Evolutionary conservation across 2,888 invertebrate species (phyloP).

Genomic region (Melieria omissa): DNA sequence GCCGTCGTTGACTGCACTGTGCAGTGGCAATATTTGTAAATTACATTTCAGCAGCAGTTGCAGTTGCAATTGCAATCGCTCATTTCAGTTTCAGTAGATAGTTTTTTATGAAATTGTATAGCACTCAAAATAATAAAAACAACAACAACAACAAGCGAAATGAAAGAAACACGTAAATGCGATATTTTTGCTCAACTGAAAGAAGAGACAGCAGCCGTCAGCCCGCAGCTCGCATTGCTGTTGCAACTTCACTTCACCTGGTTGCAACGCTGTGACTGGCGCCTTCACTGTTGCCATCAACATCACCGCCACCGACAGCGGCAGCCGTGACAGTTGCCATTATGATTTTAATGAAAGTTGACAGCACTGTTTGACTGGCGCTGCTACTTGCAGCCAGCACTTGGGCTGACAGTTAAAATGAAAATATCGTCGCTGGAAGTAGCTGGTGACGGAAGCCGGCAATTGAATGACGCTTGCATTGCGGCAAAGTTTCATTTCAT

Average conservation of each 20-base stretch:
- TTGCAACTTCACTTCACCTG: constrained; percentile 20
- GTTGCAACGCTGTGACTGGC: not conserved
- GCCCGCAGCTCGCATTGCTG: not conserved
- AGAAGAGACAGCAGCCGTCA: no score
- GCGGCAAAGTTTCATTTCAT: no score
- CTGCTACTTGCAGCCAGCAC: not conserved
- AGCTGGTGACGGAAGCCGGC: not conserved
- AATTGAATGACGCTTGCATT: not conserved
- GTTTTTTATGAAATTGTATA: constrained; percentile 15
- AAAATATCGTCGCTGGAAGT: not conserved
- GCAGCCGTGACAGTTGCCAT: not conserved
- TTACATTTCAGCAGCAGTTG: no score
- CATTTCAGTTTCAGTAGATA: constrained; percentile 12
- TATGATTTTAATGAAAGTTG: constrained; percentile 14
- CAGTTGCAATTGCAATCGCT: not conserved
- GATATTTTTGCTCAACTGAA: not conserved
- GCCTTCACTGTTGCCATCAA: not conserved
- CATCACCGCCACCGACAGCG: no score
- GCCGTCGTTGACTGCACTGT: no score
- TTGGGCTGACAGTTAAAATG: not conserved
- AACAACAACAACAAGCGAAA: constrained; percentile 2
- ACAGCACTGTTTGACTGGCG: constrained; percentile 5
- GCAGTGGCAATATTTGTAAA: no score
- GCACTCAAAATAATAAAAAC: constrained; percentile 16
- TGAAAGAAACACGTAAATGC: no score